Percentiles rank a stretch among this genome's conserved stretches.
Conservation (phyloP, 1,140 invertebrate species). For the Ceratina calcarata region DNA sequence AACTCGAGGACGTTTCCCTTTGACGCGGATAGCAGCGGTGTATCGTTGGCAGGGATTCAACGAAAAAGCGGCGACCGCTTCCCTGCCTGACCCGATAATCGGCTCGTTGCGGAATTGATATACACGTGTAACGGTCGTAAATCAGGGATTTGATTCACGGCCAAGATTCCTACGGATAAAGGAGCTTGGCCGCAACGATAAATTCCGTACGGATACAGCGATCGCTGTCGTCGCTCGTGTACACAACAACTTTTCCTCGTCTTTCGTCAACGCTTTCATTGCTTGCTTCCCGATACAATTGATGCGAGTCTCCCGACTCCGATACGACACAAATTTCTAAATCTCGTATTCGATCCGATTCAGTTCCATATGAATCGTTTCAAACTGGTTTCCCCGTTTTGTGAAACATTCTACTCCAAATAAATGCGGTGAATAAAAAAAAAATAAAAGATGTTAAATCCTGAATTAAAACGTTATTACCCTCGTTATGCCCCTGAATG, state of each 20-base stretch:
- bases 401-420: too few species aligned
- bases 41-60: conserved; percentile 69
- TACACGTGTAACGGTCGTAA: conserved; percentile 67
- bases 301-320: too few species aligned
- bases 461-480: too few species aligned
- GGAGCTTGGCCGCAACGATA: conserved; percentile 44
- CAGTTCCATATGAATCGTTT: too few species aligned
- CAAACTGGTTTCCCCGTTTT: too few species aligned
- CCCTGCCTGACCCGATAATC: conserved; percentile 71
- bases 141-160: conserved; percentile 72
- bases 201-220: conserved; percentile 58
- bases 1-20: conserved; percentile 24
- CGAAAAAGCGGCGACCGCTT: conserved; percentile 62
- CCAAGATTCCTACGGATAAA: conserved; percentile 69
- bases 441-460: too few species aligned
- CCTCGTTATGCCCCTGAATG: not conserved
- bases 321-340: not conserved
- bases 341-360: too few species aligned
- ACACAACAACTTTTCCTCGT: conserved; percentile 7
- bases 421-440: too few species aligned
- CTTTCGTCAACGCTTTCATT: not conserved
- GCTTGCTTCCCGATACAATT: not conserved
- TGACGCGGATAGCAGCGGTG: conserved; percentile 34
- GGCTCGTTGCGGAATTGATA: conserved; percentile 74
- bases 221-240: conserved; percentile 20